phyloP scores from a whole-genome alignment of 2,888 invertebrate genomes.

The Idaea straminata region DNA sequence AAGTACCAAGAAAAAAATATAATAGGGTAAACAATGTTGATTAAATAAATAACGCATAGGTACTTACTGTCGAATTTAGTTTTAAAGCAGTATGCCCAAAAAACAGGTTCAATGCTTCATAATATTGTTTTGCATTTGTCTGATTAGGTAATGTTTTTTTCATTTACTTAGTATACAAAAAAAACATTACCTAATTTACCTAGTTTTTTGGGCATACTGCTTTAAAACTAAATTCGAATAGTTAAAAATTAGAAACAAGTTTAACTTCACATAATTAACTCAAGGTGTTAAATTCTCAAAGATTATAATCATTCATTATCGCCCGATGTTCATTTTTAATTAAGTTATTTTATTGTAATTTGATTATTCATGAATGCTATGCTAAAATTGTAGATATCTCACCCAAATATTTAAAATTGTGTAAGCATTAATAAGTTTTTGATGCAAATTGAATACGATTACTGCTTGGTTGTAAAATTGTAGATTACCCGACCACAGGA shows the following conservation, averaged over 20 bases:
- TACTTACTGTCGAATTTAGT: no score
- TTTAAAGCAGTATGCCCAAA: no score
- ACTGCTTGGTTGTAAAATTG: not conserved
- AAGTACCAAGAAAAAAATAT: no score
- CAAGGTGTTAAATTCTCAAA: not conserved
- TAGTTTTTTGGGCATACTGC: not conserved
- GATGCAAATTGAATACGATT: not conserved
- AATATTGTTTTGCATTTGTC: no score
- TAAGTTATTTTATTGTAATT: not conserved
- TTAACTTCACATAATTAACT: not conserved
- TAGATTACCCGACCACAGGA: not conserved
- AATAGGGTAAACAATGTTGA: no score
- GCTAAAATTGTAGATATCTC: not conserved
- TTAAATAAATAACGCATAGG: no score
- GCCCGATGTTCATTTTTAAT: not conserved
- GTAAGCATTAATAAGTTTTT: not conserved
- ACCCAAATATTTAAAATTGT: not conserved
- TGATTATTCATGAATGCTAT: not conserved
- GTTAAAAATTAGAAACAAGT: not conserved
- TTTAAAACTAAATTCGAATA: not conserved
- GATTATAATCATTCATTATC: not conserved
- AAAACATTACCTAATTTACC: no score
- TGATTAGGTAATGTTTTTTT: no score
- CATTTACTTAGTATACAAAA: no score
- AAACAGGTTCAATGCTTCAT: no score